Evolutionary conservation across 1,140 invertebrate species (phyloP).

Genomic region (Drosophila kohkoa): DNA sequence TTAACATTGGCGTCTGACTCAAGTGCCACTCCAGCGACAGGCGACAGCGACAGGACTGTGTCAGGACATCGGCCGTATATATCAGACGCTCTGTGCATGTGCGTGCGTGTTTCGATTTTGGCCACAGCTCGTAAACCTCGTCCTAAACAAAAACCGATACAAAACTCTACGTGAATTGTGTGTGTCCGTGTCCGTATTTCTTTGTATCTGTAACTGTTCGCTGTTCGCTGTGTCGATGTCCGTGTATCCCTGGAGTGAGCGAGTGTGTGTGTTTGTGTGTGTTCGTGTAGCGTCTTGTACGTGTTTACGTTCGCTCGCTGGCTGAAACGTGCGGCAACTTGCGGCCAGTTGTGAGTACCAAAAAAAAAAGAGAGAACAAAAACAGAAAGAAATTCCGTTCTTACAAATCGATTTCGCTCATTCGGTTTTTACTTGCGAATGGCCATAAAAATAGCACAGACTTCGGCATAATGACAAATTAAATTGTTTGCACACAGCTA

Average conservation of each 20-base stretch:
- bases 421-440: slow-evolving; percentile 40
- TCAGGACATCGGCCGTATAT: slow-evolving; percentile 32
- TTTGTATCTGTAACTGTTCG: neutral
- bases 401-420: slow-evolving; percentile 71
- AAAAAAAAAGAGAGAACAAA: slow-evolving; percentile 21
- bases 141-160: slow-evolving; percentile 63
- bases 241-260: neutral
- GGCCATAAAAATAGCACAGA: slow-evolving; percentile 67
- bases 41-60: slow-evolving; percentile 27
- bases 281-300: slow-evolving; percentile 56
- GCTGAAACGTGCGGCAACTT: slow-evolving; percentile 61
- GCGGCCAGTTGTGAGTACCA: slow-evolving; percentile 55
- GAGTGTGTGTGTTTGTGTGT: slow-evolving; percentile 3
- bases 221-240: neutral
- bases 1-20: slow-evolving; percentile 39
- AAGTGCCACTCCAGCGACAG: slow-evolving; percentile 44
- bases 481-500: slow-evolving; percentile 61
- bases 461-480: slow-evolving; percentile 71
- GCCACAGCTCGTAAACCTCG: slow-evolving; percentile 25
- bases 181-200: slow-evolving; percentile 26
- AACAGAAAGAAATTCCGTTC: slow-evolving; percentile 50
- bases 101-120: slow-evolving; percentile 73
- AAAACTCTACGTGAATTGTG: slow-evolving; percentile 59
- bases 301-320: slow-evolving; percentile 53
- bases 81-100: slow-evolving; percentile 30